Evolutionary conservation across 2,888 invertebrate genomes (phyloP), one percentile per base, ranked within the genome.

Genomic region (Oscheius sp.): DNA sequence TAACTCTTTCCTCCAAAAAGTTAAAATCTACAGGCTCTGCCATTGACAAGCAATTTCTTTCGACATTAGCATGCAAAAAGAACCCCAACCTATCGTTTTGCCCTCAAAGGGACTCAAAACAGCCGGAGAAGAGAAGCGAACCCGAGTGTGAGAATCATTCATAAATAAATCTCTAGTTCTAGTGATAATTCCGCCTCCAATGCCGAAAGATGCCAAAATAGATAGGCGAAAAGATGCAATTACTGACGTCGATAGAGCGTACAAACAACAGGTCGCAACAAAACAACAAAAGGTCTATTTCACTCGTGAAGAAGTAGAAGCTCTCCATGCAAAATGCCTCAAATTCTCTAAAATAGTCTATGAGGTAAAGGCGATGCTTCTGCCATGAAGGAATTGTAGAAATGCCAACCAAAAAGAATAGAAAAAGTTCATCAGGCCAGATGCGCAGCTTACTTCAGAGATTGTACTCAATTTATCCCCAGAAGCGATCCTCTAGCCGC

Each of bases 401-500:
- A 78, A 34, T 78, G 78, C 50, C 61, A 71, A 29, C 72, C 66
- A 3, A 68, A 71, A 29, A 72, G 74, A 34, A 69, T 68, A 27
- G 48, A 72, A 2, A 73, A 72, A 2, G 53, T 57, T 15, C 71
- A 78, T 64, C 70, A 67, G 0, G 69, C 70, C 39, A 39, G 78
- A 31, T 78, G 78, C 58, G 73, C 78, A 10, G 75, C 78, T 2
- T 78, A 75, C 46, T 78, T 78, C 58, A 57, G 75, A 17, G 83
- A 82, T 63, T 83, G 83, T 55, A 69, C 76, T 63, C 71, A 70
- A 31, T 83, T 80, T 64, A 72, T 83, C 17, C 74, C 76, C n/a
- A 75, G 78, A 65, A 65, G 70, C 0, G 82, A 83, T 67, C 82
- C 83, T 0, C 72, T 83, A n/a, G 75, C 75, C 33, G 78, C 75